phyloP scores from a whole-genome alignment of 2,113 vertebrate species.

The Tapirus terrestris region DNA sequence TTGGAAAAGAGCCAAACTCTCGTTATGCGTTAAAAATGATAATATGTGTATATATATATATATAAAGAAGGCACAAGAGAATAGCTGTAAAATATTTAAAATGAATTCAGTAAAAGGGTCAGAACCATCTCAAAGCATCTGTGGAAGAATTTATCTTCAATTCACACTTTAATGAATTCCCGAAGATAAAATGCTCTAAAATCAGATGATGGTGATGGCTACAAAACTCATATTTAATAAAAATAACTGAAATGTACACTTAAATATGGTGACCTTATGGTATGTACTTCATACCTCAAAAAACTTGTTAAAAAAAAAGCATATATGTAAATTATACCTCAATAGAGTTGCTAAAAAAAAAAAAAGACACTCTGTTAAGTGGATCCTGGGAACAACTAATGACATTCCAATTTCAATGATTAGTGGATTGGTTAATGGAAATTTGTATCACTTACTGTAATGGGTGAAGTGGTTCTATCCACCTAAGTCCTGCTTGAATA shows the following conservation, averaged over 20 bases:
- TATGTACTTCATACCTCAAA: background rate
- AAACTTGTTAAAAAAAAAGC: background rate
- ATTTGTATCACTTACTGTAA: background rate
- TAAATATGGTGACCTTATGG: background rate
- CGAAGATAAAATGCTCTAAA: constrained; percentile 22
- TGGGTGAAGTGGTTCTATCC: background rate
- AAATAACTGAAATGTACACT: background rate
- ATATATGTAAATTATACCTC: background rate
- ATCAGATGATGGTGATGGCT: background rate
- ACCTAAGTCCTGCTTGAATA: background rate
- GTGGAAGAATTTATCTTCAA: constrained; percentile 4
- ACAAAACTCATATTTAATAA: background rate
- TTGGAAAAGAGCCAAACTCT: background rate
- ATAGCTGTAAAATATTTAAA: constrained; percentile 35
- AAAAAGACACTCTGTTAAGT: background rate
- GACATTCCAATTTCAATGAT: background rate
- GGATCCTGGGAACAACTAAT: background rate
- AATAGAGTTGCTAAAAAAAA: background rate
- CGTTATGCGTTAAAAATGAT: background rate
- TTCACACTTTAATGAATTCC: constrained; percentile 22
- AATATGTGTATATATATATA: too few species aligned
- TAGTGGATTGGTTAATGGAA: background rate
- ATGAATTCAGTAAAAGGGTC: background rate
- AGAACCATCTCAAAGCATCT: background rate
- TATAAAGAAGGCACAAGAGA: background rate